Percentiles rank a stretch among this genome's conserved stretches.
These are phyloP conservation scores for Crocallis elinguaria DNA, from an alignment of 2,888 invertebrate genomes.

Conservation along the genomic window DNA sequence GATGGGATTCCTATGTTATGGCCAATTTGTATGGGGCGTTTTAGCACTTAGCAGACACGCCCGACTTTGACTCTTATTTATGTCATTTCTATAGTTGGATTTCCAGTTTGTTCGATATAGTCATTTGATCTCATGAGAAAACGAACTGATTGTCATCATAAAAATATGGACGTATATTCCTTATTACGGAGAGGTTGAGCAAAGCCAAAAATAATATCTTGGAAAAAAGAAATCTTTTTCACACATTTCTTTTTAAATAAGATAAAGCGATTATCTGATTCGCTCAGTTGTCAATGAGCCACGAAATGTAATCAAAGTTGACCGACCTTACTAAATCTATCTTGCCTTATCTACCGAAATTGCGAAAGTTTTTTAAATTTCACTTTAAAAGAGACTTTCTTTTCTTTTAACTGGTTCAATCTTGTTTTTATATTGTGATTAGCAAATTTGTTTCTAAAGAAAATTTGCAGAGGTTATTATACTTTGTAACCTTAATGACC, in stretches of 20 bases:
- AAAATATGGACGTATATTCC: too few species aligned
- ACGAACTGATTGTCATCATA: too few species aligned
- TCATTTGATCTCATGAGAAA: too few species aligned
- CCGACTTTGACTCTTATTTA: too few species aligned
- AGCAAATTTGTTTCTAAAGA: background rate
- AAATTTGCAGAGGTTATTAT: too few species aligned
- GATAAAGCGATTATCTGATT: constrained; percentile 11
- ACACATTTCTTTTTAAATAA: constrained; percentile 2
- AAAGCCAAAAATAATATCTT: background rate
- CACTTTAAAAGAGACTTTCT: background rate
- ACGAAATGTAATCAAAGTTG: constrained; percentile 20
- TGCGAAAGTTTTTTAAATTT: constrained; percentile 15
- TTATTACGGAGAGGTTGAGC: too few species aligned
- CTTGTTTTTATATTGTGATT: background rate
- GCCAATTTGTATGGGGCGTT: too few species aligned
- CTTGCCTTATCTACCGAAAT: constrained; percentile 19
- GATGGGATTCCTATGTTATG: too few species aligned
- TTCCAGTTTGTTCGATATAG: too few species aligned
- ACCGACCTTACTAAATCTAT: constrained; percentile 14
- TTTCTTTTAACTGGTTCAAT: background rate
- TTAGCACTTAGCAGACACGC: too few species aligned
- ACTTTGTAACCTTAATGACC: too few species aligned
- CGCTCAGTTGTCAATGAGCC: constrained; percentile 11
- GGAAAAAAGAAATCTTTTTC: background rate
- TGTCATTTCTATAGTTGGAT: too few species aligned